Conservation (phyloP, 2,113 vertebrate species). For the Bagarius yarrelli region DNA sequence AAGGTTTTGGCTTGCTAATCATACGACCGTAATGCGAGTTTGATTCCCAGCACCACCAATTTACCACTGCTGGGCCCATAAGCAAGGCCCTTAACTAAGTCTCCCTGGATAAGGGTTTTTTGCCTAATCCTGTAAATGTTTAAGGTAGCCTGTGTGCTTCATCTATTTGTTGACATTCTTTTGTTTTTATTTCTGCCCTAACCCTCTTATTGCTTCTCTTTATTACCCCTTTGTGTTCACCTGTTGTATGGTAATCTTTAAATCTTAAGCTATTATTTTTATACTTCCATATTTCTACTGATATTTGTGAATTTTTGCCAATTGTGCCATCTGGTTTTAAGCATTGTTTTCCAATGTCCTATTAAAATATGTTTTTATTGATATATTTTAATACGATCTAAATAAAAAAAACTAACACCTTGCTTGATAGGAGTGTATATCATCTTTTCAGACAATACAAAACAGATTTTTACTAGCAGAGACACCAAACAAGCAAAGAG, state of each 20-base stretch:
- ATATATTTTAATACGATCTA: too few relatives aligned
- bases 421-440: background rate
- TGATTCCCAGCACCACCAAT: too few relatives aligned
- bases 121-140: too few relatives aligned
- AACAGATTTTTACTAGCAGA: background rate
- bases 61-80: too few relatives aligned
- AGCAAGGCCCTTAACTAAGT: too few relatives aligned
- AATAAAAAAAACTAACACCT: background rate
- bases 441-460: background rate
- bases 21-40: too few relatives aligned
- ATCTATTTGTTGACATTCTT: background rate
- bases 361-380: too few relatives aligned
- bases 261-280: background rate
- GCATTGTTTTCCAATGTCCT: background rate
- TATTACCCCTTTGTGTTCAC: background rate
- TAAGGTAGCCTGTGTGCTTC: background rate
- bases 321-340: background rate
- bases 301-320: background rate
- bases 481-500: background rate
- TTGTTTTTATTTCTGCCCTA: background rate
- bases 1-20: too few relatives aligned
- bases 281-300: background rate
- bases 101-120: too few relatives aligned
- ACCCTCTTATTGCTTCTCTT: background rate
- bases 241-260: background rate